These are phyloP conservation scores for Holcopasites calliopsidis DNA, from an alignment of 1,140 invertebrate species.

Conservation along the genomic window DNA sequence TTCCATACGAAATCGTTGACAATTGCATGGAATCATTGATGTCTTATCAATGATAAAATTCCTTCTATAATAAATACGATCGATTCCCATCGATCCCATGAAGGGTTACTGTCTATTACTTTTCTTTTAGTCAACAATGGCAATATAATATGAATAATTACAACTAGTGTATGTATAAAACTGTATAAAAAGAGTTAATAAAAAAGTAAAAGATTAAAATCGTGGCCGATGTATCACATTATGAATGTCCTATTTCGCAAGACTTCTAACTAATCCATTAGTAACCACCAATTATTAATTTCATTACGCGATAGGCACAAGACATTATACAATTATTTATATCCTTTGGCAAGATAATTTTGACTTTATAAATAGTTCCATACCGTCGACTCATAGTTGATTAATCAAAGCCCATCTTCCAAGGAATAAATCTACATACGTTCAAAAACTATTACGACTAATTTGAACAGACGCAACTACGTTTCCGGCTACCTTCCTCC, in stretches of 20 bases:
- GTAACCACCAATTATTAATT: not conserved
- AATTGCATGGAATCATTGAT: not conserved
- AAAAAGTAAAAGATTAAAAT: slow-evolving; percentile 34
- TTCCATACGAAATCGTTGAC: slow-evolving; percentile 6
- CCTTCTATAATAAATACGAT: slow-evolving; percentile 18
- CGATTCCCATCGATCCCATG: no score
- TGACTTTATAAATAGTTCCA: no score
- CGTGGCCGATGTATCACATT: slow-evolving; percentile 24
- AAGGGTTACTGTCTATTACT: no score
- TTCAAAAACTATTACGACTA: not conserved
- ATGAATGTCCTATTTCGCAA: not conserved
- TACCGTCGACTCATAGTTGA: not conserved
- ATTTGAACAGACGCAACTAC: not conserved
- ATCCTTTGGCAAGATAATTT: no score
- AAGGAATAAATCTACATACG: not conserved
- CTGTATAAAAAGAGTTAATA: slow-evolving; percentile 12
- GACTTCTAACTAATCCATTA: not conserved
- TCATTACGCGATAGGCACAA: not conserved
- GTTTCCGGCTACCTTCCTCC: not conserved
- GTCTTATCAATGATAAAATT: not conserved
- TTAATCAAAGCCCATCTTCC: not conserved
- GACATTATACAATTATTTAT: not conserved
- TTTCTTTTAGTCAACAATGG: no score
- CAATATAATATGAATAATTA: not conserved
- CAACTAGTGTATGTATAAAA: not conserved